Conservation (phyloP, 2,888 invertebrate genomes). For the Frankliniella intonsa region DNA sequence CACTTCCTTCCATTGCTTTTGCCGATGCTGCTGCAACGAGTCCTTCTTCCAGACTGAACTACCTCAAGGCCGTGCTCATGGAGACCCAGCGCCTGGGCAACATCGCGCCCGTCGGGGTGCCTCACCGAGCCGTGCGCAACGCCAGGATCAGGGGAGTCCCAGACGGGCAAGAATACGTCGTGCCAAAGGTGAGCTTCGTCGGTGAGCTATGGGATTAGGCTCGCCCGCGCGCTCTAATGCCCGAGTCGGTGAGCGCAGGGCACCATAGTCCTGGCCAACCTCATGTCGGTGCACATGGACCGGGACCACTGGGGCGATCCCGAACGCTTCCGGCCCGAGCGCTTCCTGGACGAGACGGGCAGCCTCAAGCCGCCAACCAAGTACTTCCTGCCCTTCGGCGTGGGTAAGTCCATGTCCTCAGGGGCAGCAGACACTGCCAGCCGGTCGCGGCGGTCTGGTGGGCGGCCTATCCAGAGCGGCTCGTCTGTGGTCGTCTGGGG, state of each 20-base stretch:
- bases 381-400: constrained; percentile 46
- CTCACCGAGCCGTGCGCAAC: constrained; percentile 50
- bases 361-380: constrained; percentile 40
- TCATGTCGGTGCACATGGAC: constrained; percentile 56
- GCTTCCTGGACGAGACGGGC: constrained; percentile 51
- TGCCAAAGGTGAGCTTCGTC: constrained; percentile 49
- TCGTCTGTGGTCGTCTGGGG: no score
- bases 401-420: constrained; percentile 43
- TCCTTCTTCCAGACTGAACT: constrained; percentile 39
- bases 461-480: no score
- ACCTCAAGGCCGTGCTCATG: constrained; percentile 48
- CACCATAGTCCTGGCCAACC: constrained; percentile 51
- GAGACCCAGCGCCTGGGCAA: constrained; percentile 52
- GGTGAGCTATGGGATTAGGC: neutral
- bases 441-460: neutral
- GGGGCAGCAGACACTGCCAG: neutral
- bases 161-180: constrained; percentile 35
- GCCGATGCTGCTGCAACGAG: constrained; percentile 7
- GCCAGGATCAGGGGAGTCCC: constrained; percentile 48
- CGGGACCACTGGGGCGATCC: constrained; percentile 58
- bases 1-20: constrained; percentile 1
- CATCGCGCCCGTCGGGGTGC: constrained; percentile 53
- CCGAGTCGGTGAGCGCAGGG: constrained; percentile 42
- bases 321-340: constrained; percentile 58
- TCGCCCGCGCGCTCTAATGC: constrained; percentile 28